Base-by-base conservation (phyloP, 2,113 vertebrate species). In the Tapirus terrestris region DNA sequence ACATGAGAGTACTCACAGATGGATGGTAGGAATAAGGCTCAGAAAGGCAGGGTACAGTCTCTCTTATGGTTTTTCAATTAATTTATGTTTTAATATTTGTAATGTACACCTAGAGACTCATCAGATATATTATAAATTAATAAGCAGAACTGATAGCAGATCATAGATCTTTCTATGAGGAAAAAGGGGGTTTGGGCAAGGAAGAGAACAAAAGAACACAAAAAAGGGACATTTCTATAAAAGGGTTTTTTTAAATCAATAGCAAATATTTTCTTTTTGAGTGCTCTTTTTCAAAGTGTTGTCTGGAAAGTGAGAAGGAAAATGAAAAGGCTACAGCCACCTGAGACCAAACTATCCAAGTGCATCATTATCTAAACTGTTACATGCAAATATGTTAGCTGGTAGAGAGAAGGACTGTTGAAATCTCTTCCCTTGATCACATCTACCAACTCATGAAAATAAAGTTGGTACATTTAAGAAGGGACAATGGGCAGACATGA, bases 201-300 rank as follows among this genome's bases (percentile, higher is more conserved):
- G 29, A 89, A 73, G 23, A 81, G 12, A 91, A 94, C 58, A 43
- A 81, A 84, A 76, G 53, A 93, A 80, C 31, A 73, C 48, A 75
- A 60, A 56, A 82, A 93, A 53, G 2, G 45, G 18, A 51, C 14
- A 67, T 83, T 83, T 93, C 3, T 75, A 61, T 79, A 58, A 68
- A 93, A 80, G 5, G 1, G n/a, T 48, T 87, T 79, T 63, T 51
- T 36, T 33, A 83, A 76, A 82, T 45, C 11, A 63, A 56, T 31
- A 88, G 33, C 29, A 94, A 88, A 58, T 58, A 92, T 60, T 83
- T 88, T 95, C 0, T 21, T 96, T 92, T 88, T 43, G 94, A 88
- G 53, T 63, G 10, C 18, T 79, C 58, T 77, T 89, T 81, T 53
- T 61, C 13, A 60, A 77, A 87, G 11, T 60, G 3, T 8, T 84